Conservation (phyloP, 2,113 vertebrate species). For the Ramphastos sulfuratus region DNA sequence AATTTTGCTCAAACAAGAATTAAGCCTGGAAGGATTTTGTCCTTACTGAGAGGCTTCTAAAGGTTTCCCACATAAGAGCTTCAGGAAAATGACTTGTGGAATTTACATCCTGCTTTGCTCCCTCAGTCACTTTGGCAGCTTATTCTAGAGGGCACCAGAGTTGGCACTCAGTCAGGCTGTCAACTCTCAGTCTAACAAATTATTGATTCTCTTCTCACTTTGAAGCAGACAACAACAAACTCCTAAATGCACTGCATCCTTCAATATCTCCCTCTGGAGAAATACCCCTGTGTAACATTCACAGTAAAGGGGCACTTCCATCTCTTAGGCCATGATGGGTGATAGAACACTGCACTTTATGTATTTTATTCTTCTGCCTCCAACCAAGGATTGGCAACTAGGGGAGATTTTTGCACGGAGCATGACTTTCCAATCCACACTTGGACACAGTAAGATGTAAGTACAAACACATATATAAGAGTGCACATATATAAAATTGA, state of each 20-base stretch:
- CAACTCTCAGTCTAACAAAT: constrained; percentile 58
- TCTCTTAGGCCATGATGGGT: not conserved
- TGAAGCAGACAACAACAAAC: constrained; percentile 40
- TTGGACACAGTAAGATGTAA: rapidly evolving
- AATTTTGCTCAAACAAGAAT: constrained; percentile 45
- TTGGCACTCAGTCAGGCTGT: constrained; percentile 27
- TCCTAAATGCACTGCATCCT: constrained; percentile 40
- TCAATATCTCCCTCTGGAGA: constrained; percentile 25
- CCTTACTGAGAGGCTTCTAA: constrained; percentile 46
- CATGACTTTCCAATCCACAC: not conserved
- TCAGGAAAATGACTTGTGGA: constrained; percentile 60
- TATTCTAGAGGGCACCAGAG: constrained; percentile 33
- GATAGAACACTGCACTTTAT: not conserved
- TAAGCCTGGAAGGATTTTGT: constrained; percentile 53
- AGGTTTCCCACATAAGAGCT: constrained; percentile 26
- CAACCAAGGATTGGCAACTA: not conserved
- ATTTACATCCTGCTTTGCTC: constrained; percentile 44
- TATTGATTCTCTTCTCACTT: constrained; percentile 54
- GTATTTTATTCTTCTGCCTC: not conserved
- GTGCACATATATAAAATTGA: not conserved
- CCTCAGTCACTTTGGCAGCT: constrained; percentile 55
- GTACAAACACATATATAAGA: not conserved
- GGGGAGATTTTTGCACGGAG: not conserved
- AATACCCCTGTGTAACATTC: not conserved
- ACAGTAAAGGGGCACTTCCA: not conserved